Conservation (phyloP, 1,140 invertebrate genomes). For the Cotesia chilonis region DNA sequence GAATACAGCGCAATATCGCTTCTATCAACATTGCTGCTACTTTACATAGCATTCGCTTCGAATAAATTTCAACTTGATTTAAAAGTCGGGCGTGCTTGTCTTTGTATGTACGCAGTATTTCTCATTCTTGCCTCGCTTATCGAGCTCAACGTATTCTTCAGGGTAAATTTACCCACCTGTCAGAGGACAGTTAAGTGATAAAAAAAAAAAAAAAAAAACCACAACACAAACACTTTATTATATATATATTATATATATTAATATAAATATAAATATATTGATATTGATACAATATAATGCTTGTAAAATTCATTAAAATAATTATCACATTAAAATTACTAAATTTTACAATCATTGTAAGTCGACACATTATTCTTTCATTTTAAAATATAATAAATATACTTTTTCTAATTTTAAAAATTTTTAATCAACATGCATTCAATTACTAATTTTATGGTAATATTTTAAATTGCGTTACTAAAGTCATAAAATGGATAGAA, state of each 20-base stretch:
- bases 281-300: constrained; percentile 1
- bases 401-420: too few species aligned
- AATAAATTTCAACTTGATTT: constrained; percentile 83
- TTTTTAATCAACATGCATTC: too few species aligned
- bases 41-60: constrained; percentile 76
- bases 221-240: constrained; percentile 20
- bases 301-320: too few species aligned
- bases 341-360: too few species aligned
- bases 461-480: too few species aligned
- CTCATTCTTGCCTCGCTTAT: constrained; percentile 81
- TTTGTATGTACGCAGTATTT: constrained; percentile 80
- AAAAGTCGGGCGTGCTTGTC: constrained; percentile 78
- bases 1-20: constrained; percentile 84
- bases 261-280: background rate
- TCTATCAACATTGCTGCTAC: constrained; percentile 78
- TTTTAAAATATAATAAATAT: too few species aligned
- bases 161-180: constrained; percentile 84
- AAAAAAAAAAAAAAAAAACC: background rate
- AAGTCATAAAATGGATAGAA: too few species aligned
- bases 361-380: too few species aligned
- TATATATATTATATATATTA: constrained; percentile 2
- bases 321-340: too few species aligned
- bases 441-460: too few species aligned
- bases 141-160: constrained; percentile 88
- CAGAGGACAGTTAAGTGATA: constrained; percentile 62